phyloP scores from a whole-genome alignment of 2,113 vertebrate genomes.

The Anser brachyrhynchus region DNA sequence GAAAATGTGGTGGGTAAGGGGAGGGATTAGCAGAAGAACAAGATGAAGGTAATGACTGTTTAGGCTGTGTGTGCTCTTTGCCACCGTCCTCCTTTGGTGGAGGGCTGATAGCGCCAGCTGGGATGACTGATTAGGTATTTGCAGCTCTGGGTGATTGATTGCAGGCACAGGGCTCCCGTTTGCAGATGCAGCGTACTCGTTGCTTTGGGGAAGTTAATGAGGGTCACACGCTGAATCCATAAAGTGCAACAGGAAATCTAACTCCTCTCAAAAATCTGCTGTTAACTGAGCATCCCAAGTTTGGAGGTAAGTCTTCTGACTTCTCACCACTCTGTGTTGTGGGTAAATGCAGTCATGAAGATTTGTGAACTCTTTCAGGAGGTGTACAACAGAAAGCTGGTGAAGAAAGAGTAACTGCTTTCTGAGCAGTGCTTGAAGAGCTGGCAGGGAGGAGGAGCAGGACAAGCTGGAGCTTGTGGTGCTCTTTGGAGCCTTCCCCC shows the following conservation, averaged over 20 bases:
- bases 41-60: not conserved
- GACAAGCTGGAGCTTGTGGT: not conserved
- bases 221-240: not conserved
- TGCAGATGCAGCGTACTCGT: not conserved
- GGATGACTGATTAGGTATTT: not conserved
- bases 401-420: not conserved
- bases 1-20: not conserved
- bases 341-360: not conserved
- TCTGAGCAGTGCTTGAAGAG: not conserved
- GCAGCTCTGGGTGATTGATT: not conserved
- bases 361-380: not conserved
- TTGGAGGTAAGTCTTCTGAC: not conserved
- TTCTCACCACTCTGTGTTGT: not conserved
- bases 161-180: not conserved
- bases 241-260: not conserved
- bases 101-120: not conserved
- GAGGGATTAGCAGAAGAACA: not conserved
- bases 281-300: not conserved
- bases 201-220: not conserved
- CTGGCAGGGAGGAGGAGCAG: not conserved
- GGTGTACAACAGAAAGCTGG: accelerated
- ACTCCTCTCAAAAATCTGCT: not conserved
- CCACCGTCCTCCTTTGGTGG: not conserved
- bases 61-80: not conserved
- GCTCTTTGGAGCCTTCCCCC: not conserved